Base-by-base conservation (phyloP, 2,113 vertebrate genomes). In the Lophochroa leadbeateri region DNA sequence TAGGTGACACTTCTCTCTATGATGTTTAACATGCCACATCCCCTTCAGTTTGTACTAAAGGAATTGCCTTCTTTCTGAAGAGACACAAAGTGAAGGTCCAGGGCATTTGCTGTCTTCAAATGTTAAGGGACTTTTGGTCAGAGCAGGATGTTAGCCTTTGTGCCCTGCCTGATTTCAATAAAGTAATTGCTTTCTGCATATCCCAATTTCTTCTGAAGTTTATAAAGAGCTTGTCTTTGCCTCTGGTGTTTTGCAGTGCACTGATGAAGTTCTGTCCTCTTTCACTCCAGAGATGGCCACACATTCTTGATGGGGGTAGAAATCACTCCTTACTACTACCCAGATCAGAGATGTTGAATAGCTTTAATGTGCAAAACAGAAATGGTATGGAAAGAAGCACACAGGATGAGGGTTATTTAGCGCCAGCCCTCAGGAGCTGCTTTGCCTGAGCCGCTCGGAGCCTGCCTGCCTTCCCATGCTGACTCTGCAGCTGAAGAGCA, bases 101-200 rank as follows among this genome's bases (percentile, higher is more conserved):
- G 65, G 88, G n/a, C 49, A 27, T 84, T 89, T 79, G 25, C 82
- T 84, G 44, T 69, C 65, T 64, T 76, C 77, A 91, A 9, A 60
- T 35, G 28, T 71, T 80, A 44, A 75, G 86, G 80, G 69, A 76
- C 43, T 72, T 92, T 6, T 43, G 64, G n/a, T 24, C 50, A 70
- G 85, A 91, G n/a, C 78, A 91, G 67, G 44, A 49, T 82, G 61
- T 92, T 93, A 86, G 74, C 83, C 76, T 83, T 91, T 92, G 57
- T 97, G 88, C 85, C 70, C 58, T 94, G 90, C 60, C 69, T 86
- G 16, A 58, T 77, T 80, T 94, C 77, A 76, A 2, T 21, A 75
- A 80, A n/a, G 61, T 86, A 44, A 93, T 94, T 95, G 87, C 92
- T 91, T 94, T 96, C 86, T 92, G 58, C 74, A 69, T 92, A 92